A percentile compares a stretch with the other conserved stretches of the same genome.
phyloP scores from a whole-genome alignment of 2,888 invertebrate species.

The Coronaproctus castanopsis region DNA sequence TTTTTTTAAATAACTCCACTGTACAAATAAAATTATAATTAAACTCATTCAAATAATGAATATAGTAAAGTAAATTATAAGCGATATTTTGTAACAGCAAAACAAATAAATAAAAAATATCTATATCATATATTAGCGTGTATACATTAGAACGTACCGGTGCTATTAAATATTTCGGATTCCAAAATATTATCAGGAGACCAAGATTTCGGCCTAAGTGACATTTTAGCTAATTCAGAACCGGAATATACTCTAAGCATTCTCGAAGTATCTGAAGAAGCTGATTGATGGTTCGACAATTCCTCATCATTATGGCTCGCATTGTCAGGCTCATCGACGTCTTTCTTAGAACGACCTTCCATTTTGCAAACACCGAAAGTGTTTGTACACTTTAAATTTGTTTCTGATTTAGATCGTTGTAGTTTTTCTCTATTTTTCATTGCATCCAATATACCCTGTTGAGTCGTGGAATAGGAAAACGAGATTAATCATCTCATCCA shows the following conservation, averaged over 20 bases:
- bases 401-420: slow-evolving; percentile 82
- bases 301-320: slow-evolving; percentile 27
- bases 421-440: slow-evolving; percentile 87
- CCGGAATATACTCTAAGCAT: slow-evolving; percentile 14
- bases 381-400: slow-evolving; percentile 44
- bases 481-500: no score
- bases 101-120: background rate
- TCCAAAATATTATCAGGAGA: slow-evolving; percentile 45
- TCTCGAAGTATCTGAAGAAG: slow-evolving; percentile 34
- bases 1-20: no score
- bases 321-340: slow-evolving; percentile 21
- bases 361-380: slow-evolving; percentile 19
- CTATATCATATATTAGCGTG: background rate
- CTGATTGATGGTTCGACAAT: slow-evolving; percentile 29
- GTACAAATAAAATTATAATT: no score
- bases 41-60: no score
- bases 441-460: slow-evolving; percentile 87
- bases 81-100: no score
- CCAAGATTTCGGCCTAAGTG: slow-evolving; percentile 46
- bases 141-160: slow-evolving; percentile 22
- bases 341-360: slow-evolving; percentile 19
- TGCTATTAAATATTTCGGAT: slow-evolving; percentile 34
- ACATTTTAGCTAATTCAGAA: slow-evolving; percentile 20
- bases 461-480: no score
- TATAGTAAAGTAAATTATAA: no score